Percentiles rank a stretch among this genome's conserved stretches.
These are phyloP conservation scores for Pollenia griseotomentosa DNA, from an alignment of 2,888 invertebrate species.

Conservation along the genomic window DNA sequence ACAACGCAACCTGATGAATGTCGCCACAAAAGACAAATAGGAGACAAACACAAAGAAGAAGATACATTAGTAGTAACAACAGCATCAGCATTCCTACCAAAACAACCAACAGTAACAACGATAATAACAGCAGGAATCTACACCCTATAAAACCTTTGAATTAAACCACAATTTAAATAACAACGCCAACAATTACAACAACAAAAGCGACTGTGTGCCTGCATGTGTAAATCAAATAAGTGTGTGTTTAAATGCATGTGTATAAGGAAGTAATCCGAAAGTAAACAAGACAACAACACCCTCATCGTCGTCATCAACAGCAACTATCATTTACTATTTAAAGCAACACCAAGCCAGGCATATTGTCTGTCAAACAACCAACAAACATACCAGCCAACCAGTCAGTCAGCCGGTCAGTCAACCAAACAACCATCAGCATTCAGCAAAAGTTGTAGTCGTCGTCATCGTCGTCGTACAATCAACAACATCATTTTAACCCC, in stretches of 20 bases:
- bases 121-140: slow-evolving; percentile 69
- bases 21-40: slow-evolving; percentile 27
- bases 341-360: slow-evolving; percentile 38
- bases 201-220: slow-evolving; percentile 30
- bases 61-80: slow-evolving; percentile 39
- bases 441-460: slow-evolving; percentile 22
- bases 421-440: slow-evolving; percentile 7
- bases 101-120: slow-evolving; percentile 73
- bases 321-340: slow-evolving; percentile 36
- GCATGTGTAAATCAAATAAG: neutral
- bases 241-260: slow-evolving; percentile 22
- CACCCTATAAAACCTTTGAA: slow-evolving; percentile 65
- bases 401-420: slow-evolving; percentile 24
- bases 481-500: slow-evolving; percentile 66
- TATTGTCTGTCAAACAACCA: slow-evolving; percentile 33
- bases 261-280: slow-evolving; percentile 30
- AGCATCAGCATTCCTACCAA: slow-evolving; percentile 36
- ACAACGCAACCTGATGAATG: slow-evolving; percentile 20
- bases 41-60: neutral
- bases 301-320: slow-evolving; percentile 35
- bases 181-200: slow-evolving; percentile 62
- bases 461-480: slow-evolving; percentile 46
- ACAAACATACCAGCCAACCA: slow-evolving; percentile 23
- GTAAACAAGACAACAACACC: slow-evolving; percentile 46
- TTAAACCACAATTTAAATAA: slow-evolving; percentile 64